Evolutionary conservation across 2,797 vertebrate genomes (phyloP).

Genomic region (Petrocephalus sullivani): DNA sequence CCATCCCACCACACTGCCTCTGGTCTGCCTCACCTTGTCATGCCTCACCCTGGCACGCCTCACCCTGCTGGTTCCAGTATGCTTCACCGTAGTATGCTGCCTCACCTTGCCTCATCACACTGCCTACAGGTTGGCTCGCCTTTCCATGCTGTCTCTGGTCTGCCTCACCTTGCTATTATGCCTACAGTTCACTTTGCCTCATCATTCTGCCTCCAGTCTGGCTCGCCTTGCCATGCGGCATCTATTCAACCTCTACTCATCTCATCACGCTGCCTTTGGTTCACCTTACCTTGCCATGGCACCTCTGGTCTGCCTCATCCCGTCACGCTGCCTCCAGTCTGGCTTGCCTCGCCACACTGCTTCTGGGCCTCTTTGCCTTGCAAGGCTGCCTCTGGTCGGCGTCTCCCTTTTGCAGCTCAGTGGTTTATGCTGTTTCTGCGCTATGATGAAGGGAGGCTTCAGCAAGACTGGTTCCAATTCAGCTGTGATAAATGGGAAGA

Average conservation of each 20-base stretch:
- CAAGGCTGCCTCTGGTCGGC: not conserved
- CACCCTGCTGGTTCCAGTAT: not conserved
- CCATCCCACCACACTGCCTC: not conserved
- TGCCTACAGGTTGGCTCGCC: too few relatives aligned
- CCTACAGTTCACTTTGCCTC: not conserved
- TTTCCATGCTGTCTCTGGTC: not conserved
- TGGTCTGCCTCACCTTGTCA: not conserved
- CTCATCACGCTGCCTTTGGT: not conserved
- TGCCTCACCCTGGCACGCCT: not conserved
- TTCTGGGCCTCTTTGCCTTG: not conserved
- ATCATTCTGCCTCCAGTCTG: not conserved
- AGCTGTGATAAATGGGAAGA: constrained; percentile 96
- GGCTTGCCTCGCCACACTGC: constrained; percentile 23
- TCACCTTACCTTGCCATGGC: not conserved
- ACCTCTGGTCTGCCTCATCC: not conserved
- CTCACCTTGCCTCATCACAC: not conserved
- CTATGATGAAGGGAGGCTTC: constrained; percentile 81
- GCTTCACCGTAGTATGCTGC: not conserved
- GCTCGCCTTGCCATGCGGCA: not conserved
- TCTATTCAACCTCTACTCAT: not conserved
- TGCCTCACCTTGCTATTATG: not conserved
- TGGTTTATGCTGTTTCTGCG: constrained; percentile 65
- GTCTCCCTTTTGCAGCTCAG: constrained; percentile 37
- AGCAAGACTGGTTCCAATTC: constrained; percentile 91
- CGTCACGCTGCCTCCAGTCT: not conserved